Conservation (phyloP, 2,888 invertebrate genomes). For the Sminthurinus aureus region DNA sequence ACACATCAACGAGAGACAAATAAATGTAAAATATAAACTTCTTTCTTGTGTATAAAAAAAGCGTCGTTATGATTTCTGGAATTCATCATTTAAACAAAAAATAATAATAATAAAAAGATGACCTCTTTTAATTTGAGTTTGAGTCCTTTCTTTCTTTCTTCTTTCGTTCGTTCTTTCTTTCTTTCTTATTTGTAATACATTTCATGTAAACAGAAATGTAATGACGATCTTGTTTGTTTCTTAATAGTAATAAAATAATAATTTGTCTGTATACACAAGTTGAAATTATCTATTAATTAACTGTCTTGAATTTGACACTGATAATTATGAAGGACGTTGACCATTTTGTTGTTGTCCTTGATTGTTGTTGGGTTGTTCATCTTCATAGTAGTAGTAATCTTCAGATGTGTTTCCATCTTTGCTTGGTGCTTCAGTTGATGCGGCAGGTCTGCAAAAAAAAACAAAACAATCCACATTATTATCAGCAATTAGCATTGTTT, state of each 20-base stretch:
- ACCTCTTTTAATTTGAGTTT: neutral
- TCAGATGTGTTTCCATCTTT: conserved; percentile 50
- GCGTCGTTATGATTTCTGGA: too few relatives aligned
- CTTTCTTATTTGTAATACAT: too few relatives aligned
- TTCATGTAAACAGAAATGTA: conserved; percentile 1
- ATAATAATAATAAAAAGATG: too few relatives aligned
- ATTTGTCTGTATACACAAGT: conserved; percentile 28
- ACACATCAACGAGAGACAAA: too few relatives aligned
- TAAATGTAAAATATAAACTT: too few relatives aligned
- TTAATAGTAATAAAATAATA: conserved; percentile 15
- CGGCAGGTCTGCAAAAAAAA: conserved; percentile 33
- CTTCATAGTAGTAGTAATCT: conserved; percentile 59
- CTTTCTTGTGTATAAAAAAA: too few relatives aligned
- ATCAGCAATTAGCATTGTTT: too few relatives aligned
- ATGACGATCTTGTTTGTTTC: neutral
- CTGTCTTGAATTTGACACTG: neutral
- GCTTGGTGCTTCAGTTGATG: conserved; percentile 47
- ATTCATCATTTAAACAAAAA: too few relatives aligned
- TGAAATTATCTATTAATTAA: conserved; percentile 17
- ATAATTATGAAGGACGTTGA: conserved; percentile 8
- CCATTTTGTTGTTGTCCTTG: conserved; percentile 38
- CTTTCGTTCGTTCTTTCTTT: too few relatives aligned
- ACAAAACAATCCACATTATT: too few relatives aligned
- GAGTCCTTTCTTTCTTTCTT: neutral
- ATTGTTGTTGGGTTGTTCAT: conserved; percentile 54